Percentiles rank a stretch among this genome's conserved stretches.
These are phyloP conservation scores for Plodia interpunctella DNA, from an alignment of 1,140 invertebrate species.

Conservation along the genomic window DNA sequence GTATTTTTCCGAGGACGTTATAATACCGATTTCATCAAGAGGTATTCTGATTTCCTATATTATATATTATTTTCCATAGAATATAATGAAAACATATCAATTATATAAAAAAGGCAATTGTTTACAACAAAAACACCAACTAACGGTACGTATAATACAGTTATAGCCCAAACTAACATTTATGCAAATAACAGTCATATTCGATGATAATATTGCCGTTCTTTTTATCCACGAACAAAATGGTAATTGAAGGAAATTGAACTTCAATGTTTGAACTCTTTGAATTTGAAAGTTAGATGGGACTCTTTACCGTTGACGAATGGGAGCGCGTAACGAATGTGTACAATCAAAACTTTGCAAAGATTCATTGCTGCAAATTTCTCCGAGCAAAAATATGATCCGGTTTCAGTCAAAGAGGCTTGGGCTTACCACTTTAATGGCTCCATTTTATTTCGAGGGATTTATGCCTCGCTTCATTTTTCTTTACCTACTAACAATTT, in stretches of 20 bases:
- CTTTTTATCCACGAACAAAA: conserved; percentile 15
- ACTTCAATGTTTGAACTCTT: conserved; percentile 19
- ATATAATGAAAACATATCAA: not conserved
- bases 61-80: no score
- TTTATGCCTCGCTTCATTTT: not conserved
- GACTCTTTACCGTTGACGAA: conserved; percentile 39
- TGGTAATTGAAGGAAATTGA: conserved; percentile 13
- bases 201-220: not conserved
- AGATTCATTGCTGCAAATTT: conserved; percentile 59
- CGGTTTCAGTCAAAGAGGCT: conserved; percentile 32
- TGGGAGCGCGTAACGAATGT: conserved; percentile 48
- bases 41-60: conserved; percentile 9
- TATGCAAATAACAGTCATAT: not conserved
- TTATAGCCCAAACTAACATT: not conserved
- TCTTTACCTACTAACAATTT: not conserved
- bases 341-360: conserved; percentile 58
- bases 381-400: conserved; percentile 46
- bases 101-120: not conserved
- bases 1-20: no score
- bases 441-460: conserved; percentile 5
- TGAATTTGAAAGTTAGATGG: conserved; percentile 23
- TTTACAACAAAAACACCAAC: not conserved
- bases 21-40: no score
- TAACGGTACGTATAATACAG: no score
- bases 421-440: conserved; percentile 11